phyloP scores from a whole-genome alignment of 2,888 invertebrate species.

The Ectropis crepuscularia region DNA sequence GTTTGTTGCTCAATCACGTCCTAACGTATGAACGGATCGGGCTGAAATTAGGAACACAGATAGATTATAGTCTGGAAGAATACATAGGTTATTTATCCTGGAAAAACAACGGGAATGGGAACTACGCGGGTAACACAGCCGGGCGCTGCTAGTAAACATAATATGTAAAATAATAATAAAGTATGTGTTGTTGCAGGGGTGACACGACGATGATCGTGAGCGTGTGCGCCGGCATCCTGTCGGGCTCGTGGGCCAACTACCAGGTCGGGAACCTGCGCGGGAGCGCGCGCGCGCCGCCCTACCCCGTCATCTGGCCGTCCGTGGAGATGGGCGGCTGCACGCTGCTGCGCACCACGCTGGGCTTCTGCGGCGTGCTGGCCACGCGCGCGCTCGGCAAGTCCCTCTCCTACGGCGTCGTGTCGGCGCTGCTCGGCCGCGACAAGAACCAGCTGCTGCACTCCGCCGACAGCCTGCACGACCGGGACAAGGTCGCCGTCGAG shows the following conservation, averaged over 20 bases:
- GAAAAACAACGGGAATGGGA: no score
- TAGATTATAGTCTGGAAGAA: no score
- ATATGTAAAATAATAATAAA: no score
- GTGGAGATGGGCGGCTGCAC: constrained; percentile 88
- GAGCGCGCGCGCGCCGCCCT: constrained; percentile 87
- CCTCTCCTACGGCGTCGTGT: constrained; percentile 88
- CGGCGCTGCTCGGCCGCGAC: constrained; percentile 88
- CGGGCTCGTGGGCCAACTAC: constrained; percentile 94
- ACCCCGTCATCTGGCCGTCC: constrained; percentile 92
- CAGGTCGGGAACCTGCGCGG: constrained; percentile 89
- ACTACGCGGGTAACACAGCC: no score
- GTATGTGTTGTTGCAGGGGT: constrained; percentile 83
- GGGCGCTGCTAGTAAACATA: no score
- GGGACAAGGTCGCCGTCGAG: constrained; percentile 91
- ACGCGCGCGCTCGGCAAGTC: constrained; percentile 89
- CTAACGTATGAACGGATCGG: no score
- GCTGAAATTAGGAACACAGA: no score
- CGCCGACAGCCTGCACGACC: constrained; percentile 87
- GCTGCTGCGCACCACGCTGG: constrained; percentile 89
- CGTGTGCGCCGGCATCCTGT: constrained; percentile 90
- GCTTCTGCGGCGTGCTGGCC: constrained; percentile 89
- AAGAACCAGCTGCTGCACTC: constrained; percentile 87
- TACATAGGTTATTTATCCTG: no score
- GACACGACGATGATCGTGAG: constrained; percentile 95
- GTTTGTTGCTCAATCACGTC: no score